These are phyloP conservation scores for Hiodon tergisus DNA, from an alignment of 2,113 vertebrate species.

Conservation along the genomic window DNA sequence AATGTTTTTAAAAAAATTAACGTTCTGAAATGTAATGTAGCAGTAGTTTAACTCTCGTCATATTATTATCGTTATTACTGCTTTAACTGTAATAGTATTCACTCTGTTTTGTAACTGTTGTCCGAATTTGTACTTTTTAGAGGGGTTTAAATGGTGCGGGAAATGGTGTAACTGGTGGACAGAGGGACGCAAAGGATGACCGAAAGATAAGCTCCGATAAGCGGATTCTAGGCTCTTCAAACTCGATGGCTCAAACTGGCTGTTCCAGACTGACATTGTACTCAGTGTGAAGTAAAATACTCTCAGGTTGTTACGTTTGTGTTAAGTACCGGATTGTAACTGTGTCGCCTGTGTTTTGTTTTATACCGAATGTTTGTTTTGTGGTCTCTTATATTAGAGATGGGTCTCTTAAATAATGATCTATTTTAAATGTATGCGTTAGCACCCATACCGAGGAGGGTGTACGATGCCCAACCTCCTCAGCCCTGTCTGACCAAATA, in stretches of 20 bases:
- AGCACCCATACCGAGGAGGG: no score
- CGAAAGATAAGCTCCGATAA: conserved; percentile 1
- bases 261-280: not conserved
- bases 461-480: no score
- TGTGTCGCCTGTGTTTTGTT: not conserved
- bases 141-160: not conserved
- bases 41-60: no score
- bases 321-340: not conserved
- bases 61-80: no score
- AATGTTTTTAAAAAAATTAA: no score
- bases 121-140: not conserved
- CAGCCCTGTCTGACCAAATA: no score
- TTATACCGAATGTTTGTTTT: not conserved
- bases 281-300: not conserved
- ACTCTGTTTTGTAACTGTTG: no score
- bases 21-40: no score
- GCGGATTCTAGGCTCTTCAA: not conserved
- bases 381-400: not conserved
- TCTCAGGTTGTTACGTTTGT: not conserved
- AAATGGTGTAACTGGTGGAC: not conserved
- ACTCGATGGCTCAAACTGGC: not conserved
- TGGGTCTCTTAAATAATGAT: no score
- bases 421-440: no score
- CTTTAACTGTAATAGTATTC: no score
- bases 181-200: not conserved